Base-by-base conservation (phyloP, 2,888 invertebrate species). In the Branchinecta sandiegonensis region DNA sequence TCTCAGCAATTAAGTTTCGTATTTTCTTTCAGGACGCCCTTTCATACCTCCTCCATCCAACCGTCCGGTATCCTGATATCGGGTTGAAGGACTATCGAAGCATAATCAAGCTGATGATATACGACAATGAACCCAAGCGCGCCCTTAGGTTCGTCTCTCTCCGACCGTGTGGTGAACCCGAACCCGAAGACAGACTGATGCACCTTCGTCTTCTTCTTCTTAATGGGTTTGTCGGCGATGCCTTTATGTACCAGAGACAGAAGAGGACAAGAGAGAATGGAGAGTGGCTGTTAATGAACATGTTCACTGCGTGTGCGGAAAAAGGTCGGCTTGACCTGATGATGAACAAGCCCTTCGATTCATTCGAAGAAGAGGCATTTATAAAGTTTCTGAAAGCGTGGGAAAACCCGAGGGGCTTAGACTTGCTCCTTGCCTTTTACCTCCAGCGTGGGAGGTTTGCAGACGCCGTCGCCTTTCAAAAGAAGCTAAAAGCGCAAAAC, bases 361-460 rank as follows among this genome's bases (percentile, higher is more conserved):
- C n/a, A 56, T n/a, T 23, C 23, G 63, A 56, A 56, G 63, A 56
- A 56, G 63, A n/a, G n/a, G 63, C 23, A 56, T 56, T 56, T 56
- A 56, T 56, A 56, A 56, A 56, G 63, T 56, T 56, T 56, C 63
- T 56, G n/a, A n/a, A 56, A 56, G n/a, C 63, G n/a, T 56, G 63
- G 8, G 14, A 56, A 56, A 56, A 56, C 23, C 23, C 63, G 9
- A 56, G 23, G 11, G 12, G 14, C 8, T 8, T 56, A 10, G 63
- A 56, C 23, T 10, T 56, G 63, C 63, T 56, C 23, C 23, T 56
- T 17, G 63, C 63, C 14, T 56, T 56, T 10, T 56, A 56, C 11
- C 63, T 56, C 8, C 63, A 56, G 63, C 63, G 63, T 56, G 63
- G 63, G n/a, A 56, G 12, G 23, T 56, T 56, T 10, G n/a, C 63